Evolutionary conservation across 1,140 invertebrate genomes (phyloP).

Genomic region (Dendroctonus valens): DNA sequence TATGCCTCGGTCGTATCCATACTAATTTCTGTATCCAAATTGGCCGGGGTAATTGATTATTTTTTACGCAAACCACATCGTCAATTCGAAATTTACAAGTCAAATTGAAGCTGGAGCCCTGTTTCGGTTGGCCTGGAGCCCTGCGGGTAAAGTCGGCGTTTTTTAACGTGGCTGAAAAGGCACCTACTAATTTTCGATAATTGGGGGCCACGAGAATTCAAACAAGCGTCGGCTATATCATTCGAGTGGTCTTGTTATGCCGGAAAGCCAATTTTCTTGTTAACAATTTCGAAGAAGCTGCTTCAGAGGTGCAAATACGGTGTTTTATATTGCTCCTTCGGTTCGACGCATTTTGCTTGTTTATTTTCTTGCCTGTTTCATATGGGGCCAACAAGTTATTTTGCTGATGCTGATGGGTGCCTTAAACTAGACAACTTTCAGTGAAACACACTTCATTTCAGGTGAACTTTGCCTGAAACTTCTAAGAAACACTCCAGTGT

Average conservation of each 20-base stretch:
- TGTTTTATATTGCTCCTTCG: no score
- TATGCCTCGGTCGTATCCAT: no score
- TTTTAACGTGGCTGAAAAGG: constrained; percentile 25
- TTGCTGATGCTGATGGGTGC: no score
- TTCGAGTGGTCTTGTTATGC: constrained; percentile 19
- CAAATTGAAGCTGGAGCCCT: constrained; percentile 5
- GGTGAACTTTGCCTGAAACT: no score
- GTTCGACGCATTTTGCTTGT: no score
- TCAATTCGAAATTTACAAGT: constrained; percentile 19
- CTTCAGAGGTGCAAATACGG: no score
- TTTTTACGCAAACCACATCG: constrained; percentile 9
- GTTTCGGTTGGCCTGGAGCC: not conserved
- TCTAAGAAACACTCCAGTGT: no score
- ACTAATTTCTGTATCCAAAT: constrained; percentile 5
- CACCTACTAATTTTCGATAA: constrained; percentile 32
- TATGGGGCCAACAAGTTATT: no score
- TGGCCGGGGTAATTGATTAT: constrained; percentile 12
- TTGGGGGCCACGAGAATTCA: constrained; percentile 25
- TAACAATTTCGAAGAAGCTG: constrained; percentile 28
- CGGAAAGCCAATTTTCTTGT: constrained; percentile 27
- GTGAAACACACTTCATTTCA: no score
- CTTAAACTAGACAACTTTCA: no score
- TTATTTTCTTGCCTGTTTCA: no score
- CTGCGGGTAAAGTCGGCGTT: constrained; percentile 9
- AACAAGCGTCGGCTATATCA: constrained; percentile 27